Evolutionary conservation across 1,140 invertebrate species (phyloP), one percentile per base, ranked within the genome.

Genomic region (Apis mellifera): DNA sequence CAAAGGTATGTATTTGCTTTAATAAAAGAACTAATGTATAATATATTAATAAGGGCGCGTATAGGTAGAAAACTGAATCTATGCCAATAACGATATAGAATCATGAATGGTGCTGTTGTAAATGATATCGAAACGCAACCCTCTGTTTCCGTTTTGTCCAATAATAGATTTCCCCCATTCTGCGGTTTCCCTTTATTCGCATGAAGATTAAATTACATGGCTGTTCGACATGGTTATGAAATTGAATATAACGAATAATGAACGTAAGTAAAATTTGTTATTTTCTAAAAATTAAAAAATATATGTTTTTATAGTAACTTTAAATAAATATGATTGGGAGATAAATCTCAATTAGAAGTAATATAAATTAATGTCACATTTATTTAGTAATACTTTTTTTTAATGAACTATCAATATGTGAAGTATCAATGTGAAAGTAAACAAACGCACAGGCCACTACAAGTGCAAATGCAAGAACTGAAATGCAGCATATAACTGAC

Each of bases 131-230:
- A 76, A 82, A 82, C 26, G 79, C 55, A 82, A 82, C 79, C 79
- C 79, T 57, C 79, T 55, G 64, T 82, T 82, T 82, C 79, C 79
- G 79, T 82, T 82, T 82, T 76, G 26, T 82, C 64, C 79, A 82
- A 82, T 82, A 82, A 82, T 82, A 82, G 79, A 82, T 82, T 82
- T 76, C 79, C 79, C 52, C 72, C 55, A 21, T 76, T 26, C 71
- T 76, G 79, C 48, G 79, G 79, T 82, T 82, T 82, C 79, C 55
- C 15, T 68, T 82, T 82, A 82, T 82, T 82, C 79, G 79, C 79
- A 82, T 82, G 73, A 68, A 82, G 72, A 82, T 82, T 69, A 60
- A 13, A 55, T 82, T 82, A 82, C 79, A 42, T 60, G 50, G 2
- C 2, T 26, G 32, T 50, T 50, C 48, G 2, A 32, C 21, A 74